Percentiles rank a stretch among this genome's conserved stretches.
phyloP scores from a whole-genome alignment of 2,797 vertebrate genomes.

The Tenualosa ilisha region DNA sequence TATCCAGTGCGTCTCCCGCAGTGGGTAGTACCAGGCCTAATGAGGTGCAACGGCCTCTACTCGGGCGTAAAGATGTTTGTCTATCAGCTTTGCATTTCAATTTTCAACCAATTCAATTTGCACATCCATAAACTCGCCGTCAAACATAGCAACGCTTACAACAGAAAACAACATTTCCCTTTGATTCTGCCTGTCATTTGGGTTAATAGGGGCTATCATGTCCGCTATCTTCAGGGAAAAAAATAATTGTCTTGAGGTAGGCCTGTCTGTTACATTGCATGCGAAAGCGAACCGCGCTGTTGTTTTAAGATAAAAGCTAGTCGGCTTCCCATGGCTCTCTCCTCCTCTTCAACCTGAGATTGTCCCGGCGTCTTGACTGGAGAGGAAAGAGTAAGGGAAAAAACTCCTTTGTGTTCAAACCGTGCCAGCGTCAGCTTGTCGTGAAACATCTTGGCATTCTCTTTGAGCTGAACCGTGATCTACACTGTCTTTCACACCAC shows the following conservation, averaged over 20 bases:
- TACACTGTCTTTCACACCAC: not conserved
- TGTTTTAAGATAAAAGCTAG: not conserved
- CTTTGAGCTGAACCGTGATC: not conserved
- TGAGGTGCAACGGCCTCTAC: slow-evolving; percentile 13
- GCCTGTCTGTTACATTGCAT: not conserved
- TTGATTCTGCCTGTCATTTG: not conserved
- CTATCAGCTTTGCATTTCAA: not conserved
- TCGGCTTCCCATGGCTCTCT: not conserved
- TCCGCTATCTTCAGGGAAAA: not conserved
- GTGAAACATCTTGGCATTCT: not conserved
- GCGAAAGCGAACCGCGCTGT: not conserved
- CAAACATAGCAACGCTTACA: not conserved
- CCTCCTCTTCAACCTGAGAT: not conserved
- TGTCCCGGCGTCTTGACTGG: not conserved
- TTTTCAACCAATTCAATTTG: not conserved
- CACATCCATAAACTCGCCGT: not conserved
- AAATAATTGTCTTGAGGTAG: not conserved
- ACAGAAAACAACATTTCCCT: not conserved
- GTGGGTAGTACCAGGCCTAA: slow-evolving; percentile 8
- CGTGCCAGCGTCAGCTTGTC: not conserved
- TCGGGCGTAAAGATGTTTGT: slow-evolving; percentile 3
- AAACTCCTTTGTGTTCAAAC: not conserved
- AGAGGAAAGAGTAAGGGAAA: not conserved
- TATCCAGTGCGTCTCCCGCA: not conserved
- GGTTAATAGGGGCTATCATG: not conserved